phyloP scores from a whole-genome alignment of 2,888 invertebrate genomes.

The Ethmia dodecea region DNA sequence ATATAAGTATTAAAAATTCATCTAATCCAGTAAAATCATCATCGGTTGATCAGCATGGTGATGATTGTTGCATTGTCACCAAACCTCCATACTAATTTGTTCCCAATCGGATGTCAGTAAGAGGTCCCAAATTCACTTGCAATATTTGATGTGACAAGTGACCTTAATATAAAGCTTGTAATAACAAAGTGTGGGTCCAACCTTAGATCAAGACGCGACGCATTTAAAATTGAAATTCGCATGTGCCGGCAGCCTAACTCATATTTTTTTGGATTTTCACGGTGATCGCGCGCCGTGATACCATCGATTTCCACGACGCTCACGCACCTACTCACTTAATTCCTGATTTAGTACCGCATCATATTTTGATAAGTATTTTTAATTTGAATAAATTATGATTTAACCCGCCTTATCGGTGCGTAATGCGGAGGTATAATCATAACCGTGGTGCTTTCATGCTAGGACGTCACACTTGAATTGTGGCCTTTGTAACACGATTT shows the following conservation, averaged over 20 bases:
- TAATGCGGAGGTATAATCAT: constrained; percentile 62
- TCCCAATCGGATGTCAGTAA: no score
- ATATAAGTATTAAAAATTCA: no score
- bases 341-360: constrained; percentile 75
- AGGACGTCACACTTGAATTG: constrained; percentile 37
- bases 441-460: constrained; percentile 32
- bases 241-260: constrained; percentile 41
- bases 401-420: constrained; percentile 63
- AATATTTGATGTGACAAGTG: no score
- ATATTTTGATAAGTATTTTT: constrained; percentile 77
- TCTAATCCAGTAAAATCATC: no score
- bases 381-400: constrained; percentile 78
- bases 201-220: constrained; percentile 19
- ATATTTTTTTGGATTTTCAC: constrained; percentile 64
- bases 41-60: no score
- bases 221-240: constrained; percentile 57
- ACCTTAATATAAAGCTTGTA: no score
- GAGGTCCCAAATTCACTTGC: no score
- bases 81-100: no score
- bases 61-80: no score
- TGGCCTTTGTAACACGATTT: constrained; percentile 8
- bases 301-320: constrained; percentile 48
- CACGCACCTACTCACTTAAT: constrained; percentile 74
- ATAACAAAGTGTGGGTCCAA: no score
- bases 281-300: constrained; percentile 60